Evolutionary conservation across 1,140 invertebrate species (phyloP), one percentile per base, ranked within the genome.

Genomic region (Paraescarpia echinospica): DNA sequence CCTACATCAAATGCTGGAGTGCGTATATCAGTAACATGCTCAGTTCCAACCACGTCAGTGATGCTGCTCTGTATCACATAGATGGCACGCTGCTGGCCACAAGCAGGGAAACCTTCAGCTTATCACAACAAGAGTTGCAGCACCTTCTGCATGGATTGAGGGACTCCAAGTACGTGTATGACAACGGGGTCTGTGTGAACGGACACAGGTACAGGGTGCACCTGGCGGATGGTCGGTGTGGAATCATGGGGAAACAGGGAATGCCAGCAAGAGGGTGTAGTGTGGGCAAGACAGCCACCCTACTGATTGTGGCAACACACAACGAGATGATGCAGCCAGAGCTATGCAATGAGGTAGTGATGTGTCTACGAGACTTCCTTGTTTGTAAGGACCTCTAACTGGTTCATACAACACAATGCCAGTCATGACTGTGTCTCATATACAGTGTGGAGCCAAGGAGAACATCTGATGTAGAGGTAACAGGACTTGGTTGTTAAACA

Each of bases 331-430:
- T 91, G 91, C 33, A 35, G 91, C 33, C 91, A 27, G 33, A 33
- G 14, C 14, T 41, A n/a, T 91, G 91, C 41, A 91, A 91, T 91
- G 91, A 91, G 33, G 48, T 59, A 0, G 41, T 59, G 34, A 91
- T 91, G 91, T 35, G 33, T 91, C 34, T 91, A n/a, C 34, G 91
- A 35, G 91, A 91, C n/a, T 91, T 91, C 91, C 48, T 91, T n/a
- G 34, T 35, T 12, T 35, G 91, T 33, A 35, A 59, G 91, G 91
- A 48, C 34, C 33, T 48, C 14, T 91, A 33, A 59, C 33, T 33
- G 91, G 41, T 90, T 34, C 33, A 31, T 90, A n/a, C n/a, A 5
- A 34, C 18, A 33, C 33, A 77, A 31, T 77, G 59, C 12, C 59
- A 77, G 14, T 77, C 59, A 77, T 77, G 9, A 77, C 59, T 1